Base-by-base conservation (phyloP, 2,888 invertebrate genomes). In the Diarsia rubi region DNA sequence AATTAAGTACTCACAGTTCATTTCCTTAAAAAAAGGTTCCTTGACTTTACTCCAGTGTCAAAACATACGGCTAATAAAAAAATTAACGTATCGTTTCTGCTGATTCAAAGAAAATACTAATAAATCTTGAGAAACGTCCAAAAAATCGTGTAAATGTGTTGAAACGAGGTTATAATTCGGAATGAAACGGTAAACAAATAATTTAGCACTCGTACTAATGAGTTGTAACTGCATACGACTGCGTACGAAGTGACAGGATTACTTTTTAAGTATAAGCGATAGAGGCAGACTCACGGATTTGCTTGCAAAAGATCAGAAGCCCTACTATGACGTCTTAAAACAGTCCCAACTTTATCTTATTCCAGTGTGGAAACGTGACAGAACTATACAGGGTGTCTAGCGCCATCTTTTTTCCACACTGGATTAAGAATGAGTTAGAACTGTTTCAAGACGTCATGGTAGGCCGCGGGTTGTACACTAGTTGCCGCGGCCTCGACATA, bases 171-270 rank as follows among this genome's bases (percentile, higher is more conserved):
- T 71, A 67, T 88, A 82, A 86, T 77, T 77, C 69, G 57, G 57
- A 21, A 68, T 66, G n/a, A 71, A 73, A 75, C 78, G 60, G 81
- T 84, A 86, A 86, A 88, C 84, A 88, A 81, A 78, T 82, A 79
- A 86, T 81, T 88, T 81, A 78, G 47, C 52, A 47, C 37, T 63
- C 70, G 42, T 81, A 69, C 73, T 59, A 74, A 31, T 68, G 63
- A 75, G 63, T 62, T 80, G 52, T 75, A 57, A 66, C 49, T 74
- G 45, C 42, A 62, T 27, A 66, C 21, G 62, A 27, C 49, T 62
- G 45, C 45, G 54, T 49, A 70, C 24, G 3, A n/a, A 69, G 31
- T 21, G 65, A 73, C 57, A 59, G 45, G 37, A 11, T 19, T 12
- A 63, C 54, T 65, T 69, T 68, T 62, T 59, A 71, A 31, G 12